Evolutionary conservation across 2,888 invertebrate genomes (phyloP).

Genomic region (Drosophila emarginata): DNA sequence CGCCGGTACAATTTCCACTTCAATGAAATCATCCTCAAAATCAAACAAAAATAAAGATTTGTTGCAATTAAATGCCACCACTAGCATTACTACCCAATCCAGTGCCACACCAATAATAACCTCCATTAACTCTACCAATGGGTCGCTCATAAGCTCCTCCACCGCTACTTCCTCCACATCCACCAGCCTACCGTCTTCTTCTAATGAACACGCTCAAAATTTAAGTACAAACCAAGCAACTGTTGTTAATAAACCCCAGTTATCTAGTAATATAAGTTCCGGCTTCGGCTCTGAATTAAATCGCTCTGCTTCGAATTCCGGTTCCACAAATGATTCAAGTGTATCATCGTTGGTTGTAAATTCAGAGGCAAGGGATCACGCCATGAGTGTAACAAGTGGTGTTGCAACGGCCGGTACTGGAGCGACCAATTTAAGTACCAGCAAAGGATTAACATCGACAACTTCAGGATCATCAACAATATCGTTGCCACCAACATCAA

Average conservation of each 20-base stretch:
- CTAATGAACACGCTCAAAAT: constrained; percentile 64
- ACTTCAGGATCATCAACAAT: constrained; percentile 3
- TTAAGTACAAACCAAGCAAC: constrained; percentile 38
- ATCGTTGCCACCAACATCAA: constrained; percentile 1
- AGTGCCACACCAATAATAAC: constrained; percentile 29
- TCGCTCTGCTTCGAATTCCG: constrained; percentile 27
- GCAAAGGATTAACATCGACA: constrained; percentile 26
- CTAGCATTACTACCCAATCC: constrained; percentile 47
- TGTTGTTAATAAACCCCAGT: constrained; percentile 41
- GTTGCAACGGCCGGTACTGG: constrained; percentile 21
- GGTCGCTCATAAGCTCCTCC: constrained; percentile 13
- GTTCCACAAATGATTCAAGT: constrained; percentile 34
- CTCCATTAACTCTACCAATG: constrained; percentile 36
- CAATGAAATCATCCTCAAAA: constrained; percentile 81
- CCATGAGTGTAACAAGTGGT: constrained; percentile 29
- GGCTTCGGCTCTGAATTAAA: constrained; percentile 47
- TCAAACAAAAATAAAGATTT: constrained; percentile 80
- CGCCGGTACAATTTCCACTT: constrained; percentile 79
- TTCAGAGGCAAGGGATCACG: constrained; percentile 34
- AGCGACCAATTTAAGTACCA: constrained; percentile 50
- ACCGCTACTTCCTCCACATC: constrained; percentile 17
- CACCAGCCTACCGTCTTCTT: constrained; percentile 38
- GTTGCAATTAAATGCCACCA: constrained; percentile 14
- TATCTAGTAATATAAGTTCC: constrained; percentile 47
- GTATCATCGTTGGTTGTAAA: constrained; percentile 15